A percentile compares a stretch with the other conserved stretches of the same genome.
These are phyloP conservation scores for Varanus komodoensis DNA, from an alignment of 2,113 vertebrate species.

Conservation along the genomic window DNA sequence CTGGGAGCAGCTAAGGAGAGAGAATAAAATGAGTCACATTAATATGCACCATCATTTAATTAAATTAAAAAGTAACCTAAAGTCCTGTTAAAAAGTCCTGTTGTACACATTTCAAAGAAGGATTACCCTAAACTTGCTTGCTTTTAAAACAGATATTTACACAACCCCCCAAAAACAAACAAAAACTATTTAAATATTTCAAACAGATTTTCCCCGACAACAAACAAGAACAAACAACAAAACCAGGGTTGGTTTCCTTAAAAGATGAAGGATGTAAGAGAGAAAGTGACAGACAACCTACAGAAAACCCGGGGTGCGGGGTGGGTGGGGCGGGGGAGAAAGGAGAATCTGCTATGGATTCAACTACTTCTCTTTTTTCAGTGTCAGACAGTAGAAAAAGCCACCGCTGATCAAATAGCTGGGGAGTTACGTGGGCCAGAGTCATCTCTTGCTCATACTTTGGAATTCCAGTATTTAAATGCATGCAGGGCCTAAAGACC, in stretches of 20 bases:
- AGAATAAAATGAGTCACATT: not conserved
- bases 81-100: not conserved
- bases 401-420: too few relatives aligned
- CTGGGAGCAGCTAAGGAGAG: not conserved
- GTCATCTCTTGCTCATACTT: too few relatives aligned
- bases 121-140: not conserved
- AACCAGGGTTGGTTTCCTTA: not conserved
- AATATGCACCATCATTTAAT: slow-evolving; percentile 21
- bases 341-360: not conserved
- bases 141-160: slow-evolving; percentile 23
- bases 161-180: not conserved
- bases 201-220: not conserved
- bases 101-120: not conserved
- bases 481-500: too few relatives aligned
- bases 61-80: slow-evolving; percentile 31
- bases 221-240: not conserved
- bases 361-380: not conserved
- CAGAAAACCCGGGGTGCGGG: not conserved
- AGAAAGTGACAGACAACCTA: not conserved
- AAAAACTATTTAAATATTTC: slow-evolving; percentile 16
- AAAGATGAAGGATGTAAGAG: not conserved
- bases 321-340: too few relatives aligned
- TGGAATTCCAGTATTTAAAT: too few relatives aligned
- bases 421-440: not conserved
- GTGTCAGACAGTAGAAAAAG: not conserved